Base-by-base conservation (phyloP, 1,140 invertebrate species). In the Phymastichus coffea region DNA sequence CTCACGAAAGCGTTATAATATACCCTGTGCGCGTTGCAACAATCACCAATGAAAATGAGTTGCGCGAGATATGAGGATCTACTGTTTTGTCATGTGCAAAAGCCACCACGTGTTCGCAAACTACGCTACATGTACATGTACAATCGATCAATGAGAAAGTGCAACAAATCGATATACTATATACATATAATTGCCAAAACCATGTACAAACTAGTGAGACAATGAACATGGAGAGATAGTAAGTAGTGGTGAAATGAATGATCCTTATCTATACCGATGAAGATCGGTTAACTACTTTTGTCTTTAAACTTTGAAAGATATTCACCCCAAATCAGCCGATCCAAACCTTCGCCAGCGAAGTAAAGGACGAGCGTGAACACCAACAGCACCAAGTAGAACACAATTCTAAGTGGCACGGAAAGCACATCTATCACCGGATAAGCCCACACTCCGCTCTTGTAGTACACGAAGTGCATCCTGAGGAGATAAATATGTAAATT, bases 351-450 rank as follows among this genome's bases (percentile, higher is more conserved):
- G 33, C 91, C 90, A 23, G 85, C 63, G 52, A 86, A 75, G 74
- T 92, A 93, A 12, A 92, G 75, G 1, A 77, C 67, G 26, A 82
- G 72, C n/a, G 81, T 78, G 61, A 88, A 79, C 1, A 72, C 71
- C 12, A 90, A 73, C 40, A 85, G 77, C 3, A 81, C 78, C 2
- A 81, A 62, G 69, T 94, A 89, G 77, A 95, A 95, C 1, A 86
- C 68, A 44, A 87, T 80, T 66, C 90, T 83, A 53, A 88, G 67
- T 1, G 88, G 85, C 64, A 85, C 80, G 61, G 86, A 85, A 14
- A 96, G 72, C 1, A 93, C 86, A 44, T 87, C 83, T 59, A 95
- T 78, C 28, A 96, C 82, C 0, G 92, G 93, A 72, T 96, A 96
- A 0, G 95, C 92, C 93, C 93, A 96, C 33, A 86, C 73, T 23